Percentiles rank a stretch among this genome's conserved stretches.
Evolutionary conservation across 2,888 invertebrate species (phyloP).

Genomic region (Eledona agricola): DNA sequence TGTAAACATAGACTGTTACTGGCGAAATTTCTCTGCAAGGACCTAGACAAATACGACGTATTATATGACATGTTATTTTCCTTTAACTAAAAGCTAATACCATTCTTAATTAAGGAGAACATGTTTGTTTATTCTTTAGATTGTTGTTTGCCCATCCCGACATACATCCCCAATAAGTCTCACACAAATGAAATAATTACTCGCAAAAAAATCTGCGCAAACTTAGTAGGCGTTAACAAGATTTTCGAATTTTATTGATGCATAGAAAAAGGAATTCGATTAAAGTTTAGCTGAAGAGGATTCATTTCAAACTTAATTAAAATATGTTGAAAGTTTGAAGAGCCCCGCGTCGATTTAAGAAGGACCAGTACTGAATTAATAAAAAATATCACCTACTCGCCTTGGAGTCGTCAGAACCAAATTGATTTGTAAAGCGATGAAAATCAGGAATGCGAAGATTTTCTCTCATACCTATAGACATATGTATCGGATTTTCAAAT

Average conservation of each 20-base stretch:
- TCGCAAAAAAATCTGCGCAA: slow-evolving; percentile 15
- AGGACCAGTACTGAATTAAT: slow-evolving; percentile 6
- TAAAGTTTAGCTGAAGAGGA: slow-evolving; percentile 32
- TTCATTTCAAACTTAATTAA: slow-evolving; percentile 35
- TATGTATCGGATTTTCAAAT: slow-evolving; percentile 44
- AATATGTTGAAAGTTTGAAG: slow-evolving; percentile 32
- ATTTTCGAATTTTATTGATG: slow-evolving; percentile 32
- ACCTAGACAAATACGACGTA: slow-evolving; percentile 37
- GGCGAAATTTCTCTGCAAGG: slow-evolving; percentile 32
- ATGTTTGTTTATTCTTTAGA: slow-evolving; percentile 15
- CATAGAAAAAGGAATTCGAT: slow-evolving; percentile 36
- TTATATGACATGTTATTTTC: slow-evolving; percentile 34
- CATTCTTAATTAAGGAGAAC: slow-evolving; percentile 29
- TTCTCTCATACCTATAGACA: slow-evolving; percentile 35
- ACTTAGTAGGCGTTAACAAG: slow-evolving; percentile 24
- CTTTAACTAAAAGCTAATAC: slow-evolving; percentile 16
- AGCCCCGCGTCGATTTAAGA: slow-evolving; percentile 19
- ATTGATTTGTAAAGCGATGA: slow-evolving; percentile 10
- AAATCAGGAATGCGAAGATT: slow-evolving; percentile 29
- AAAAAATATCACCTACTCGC: slow-evolving; percentile 13
- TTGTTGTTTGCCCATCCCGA: slow-evolving; percentile 12
- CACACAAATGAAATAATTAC: slow-evolving; percentile 14
- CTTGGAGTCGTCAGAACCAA: too few species aligned
- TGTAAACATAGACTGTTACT: slow-evolving; percentile 35
- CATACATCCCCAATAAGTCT: slow-evolving; percentile 3